Base-by-base conservation (phyloP, 2,797 vertebrate species). In the Glossophaga mutica region DNA sequence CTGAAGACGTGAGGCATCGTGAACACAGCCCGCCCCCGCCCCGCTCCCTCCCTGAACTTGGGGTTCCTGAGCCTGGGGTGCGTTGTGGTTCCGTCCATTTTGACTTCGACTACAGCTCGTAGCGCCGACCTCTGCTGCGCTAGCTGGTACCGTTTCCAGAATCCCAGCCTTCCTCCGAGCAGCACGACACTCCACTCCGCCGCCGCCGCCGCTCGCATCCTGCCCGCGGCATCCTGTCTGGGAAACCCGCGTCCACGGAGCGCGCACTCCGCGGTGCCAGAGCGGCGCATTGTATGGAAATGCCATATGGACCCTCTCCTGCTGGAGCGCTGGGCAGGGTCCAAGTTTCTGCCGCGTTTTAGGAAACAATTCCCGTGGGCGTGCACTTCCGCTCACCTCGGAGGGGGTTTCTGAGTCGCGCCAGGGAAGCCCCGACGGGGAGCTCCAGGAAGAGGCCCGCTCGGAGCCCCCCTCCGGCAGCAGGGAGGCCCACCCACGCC, bases 41-140 rank as follows among this genome's bases (percentile, higher is more conserved):
- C 21, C 71, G 10, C 4, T 6, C 24, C 65, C 90, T 10, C 24
- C 71, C 46, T 37, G 19, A 57, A 6, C 48, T 3, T 4, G 74
- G 68, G 68, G 34, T 24, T 46, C 37, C 67, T 81, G 67, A 81
- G 52, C 24, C 12, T 15, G 10, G 46, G 21, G 48, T 16, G 52
- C 34, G 0, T 5, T 12, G 0, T 1, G 10, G 18, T 0, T 15
- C 12, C 0, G 0, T 22, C 15, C 6, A 11, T 70, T 48, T 73
- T n/a, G 3, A 14, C 62, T 34, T 50, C 6, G 14, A 26, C 48
- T 7, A 44, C 5, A 15, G 39, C 7, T 21, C 0, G 9, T 16
- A 5, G 8, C 9, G n/a, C 34, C 71, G 24, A 4, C 46, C 16
- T 44, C 11, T 0, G 19, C 39, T 42, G 0, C 0, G 0, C 48